Base-by-base conservation (phyloP, 30 jellyfish, hydroid and myxozoan species). In the Clytia hemisphaerica region DNA sequence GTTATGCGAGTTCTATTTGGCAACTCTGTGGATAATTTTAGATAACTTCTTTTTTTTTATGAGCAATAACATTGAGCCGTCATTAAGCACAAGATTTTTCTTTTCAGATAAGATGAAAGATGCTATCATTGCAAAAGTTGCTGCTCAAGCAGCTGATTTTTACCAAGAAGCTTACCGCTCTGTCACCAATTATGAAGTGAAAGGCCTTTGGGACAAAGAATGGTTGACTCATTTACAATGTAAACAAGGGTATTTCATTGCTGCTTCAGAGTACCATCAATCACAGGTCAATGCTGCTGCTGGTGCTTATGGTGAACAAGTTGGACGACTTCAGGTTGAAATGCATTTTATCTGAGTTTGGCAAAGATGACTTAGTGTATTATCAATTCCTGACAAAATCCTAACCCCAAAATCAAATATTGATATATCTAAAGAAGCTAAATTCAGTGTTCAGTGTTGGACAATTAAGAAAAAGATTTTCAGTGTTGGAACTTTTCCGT, bases 131-230 rank as follows among this genome's bases (percentile, higher is more conserved):
- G 98, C 98, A 21, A 89, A 89, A 57, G 66, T 89, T 58, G 98
- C 98, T 35, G 79, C 82, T 31, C 98, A 89, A 45, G 79, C 95
- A 0, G 89, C 93, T 3, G 98, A 89, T 30, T 82, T 63, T 61
- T 89, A 89, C 54, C 94, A 79, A 67, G 94, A 81, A 53, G 95
- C 98, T 6, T 37, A 26, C 60, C 95, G 95, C 14, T 29, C 53
- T 54, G 98, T 93, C 2, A 73, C 80, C 4, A 74, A 93, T n/a
- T 77, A 84, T 9, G 70, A 82, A 85, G 92, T 76, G 27, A 89
- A 89, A 67, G 44, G 78, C 66, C 32, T 81, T 77, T 89, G 94
- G 95, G 98, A 89, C 4, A 89, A 89, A 95, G 98, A 89, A 21
- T 89, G 98, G 98, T 53, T 89, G 15, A 90, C 94, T 7, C 40